Base-by-base conservation (phyloP, 2,888 invertebrate species). In the Hirtodrosophila confusa region DNA sequence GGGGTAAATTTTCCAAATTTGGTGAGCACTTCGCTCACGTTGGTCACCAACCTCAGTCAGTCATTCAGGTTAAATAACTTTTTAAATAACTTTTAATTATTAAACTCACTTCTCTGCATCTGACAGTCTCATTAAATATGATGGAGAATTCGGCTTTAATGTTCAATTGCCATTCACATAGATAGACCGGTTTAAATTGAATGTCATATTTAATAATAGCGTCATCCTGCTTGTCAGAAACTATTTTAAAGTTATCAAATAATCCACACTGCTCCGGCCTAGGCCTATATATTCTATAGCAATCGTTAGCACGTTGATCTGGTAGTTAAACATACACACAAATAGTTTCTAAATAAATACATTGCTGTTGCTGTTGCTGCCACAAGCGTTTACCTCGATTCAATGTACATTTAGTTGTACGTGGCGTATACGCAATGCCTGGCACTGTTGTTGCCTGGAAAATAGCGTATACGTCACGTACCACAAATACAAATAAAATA, bases 401-500 rank as follows among this genome's bases (percentile, higher is more conserved):
- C 54, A 51, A 37, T 36, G 36, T 10, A 47, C 11, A 75, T 70
- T 86, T 53, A 23, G 65, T 65, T 68, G 35, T 45, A 68, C 69
- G 11, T 61, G 82, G 47, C 69, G 73, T 78, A 73, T 77, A 65
- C 68, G 78, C 68, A 80, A 72, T 73, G 51, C 48, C 48, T 44
- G 39, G 47, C 54, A n/a, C 40, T 41, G 55, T 49, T 49, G 41
- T 47, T 27, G 48, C 47, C 45, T 37, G 10, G 50, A 68, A 88
- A 88, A 88, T 88, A 87, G 55, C 71, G 86, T 69, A 82, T 88
- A 88, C 88, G 89, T 71, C 84, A 84, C 84, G 84, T 84, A 87
- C 65, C 56, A 39, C 88, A 86, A 88, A 88, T 64, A 87, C 69
- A 85, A 85, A 82, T 72, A 73, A 36, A 68, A 72, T 50, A 57